phyloP scores from a whole-genome alignment of 2,888 invertebrate species.

The Coelogynopora nodosa region DNA sequence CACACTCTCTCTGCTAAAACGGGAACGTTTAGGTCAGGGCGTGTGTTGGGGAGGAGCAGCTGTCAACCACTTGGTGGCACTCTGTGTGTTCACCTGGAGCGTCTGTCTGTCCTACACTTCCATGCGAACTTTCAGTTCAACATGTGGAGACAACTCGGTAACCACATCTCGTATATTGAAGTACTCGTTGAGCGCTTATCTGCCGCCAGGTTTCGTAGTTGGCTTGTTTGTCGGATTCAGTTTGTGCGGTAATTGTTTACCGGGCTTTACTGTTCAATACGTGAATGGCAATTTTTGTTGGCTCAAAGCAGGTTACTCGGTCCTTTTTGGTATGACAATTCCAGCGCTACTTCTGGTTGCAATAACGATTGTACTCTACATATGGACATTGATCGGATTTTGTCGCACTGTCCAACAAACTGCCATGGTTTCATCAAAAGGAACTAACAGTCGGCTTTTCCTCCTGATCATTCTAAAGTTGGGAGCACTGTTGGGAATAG shows the following conservation, averaged over 20 bases:
- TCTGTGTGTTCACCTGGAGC: slow-evolving; percentile 8
- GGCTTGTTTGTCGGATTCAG: neutral
- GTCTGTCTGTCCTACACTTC: neutral
- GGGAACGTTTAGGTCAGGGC: neutral
- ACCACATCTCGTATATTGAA: no score
- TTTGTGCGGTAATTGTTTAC: neutral
- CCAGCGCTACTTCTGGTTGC: neutral
- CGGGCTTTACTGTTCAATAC: neutral
- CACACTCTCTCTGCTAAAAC: neutral
- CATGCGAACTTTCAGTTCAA: neutral
- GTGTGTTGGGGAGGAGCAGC: neutral
- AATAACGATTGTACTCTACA: neutral
- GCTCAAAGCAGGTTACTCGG: neutral
- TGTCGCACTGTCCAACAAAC: neutral
- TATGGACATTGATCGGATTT: neutral
- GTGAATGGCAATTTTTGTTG: neutral
- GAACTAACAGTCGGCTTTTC: neutral
- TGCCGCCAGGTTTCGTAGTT: neutral
- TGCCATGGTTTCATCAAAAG: neutral
- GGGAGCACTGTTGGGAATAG: neutral
- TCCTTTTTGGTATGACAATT: slow-evolving; percentile 26
- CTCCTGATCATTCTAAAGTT: neutral
- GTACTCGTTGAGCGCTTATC: neutral
- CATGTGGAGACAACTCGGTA: neutral
- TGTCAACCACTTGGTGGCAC: neutral